These are phyloP conservation scores for Falco peregrinus DNA, from an alignment of 2,797 vertebrate genomes.

Conservation along the genomic window DNA sequence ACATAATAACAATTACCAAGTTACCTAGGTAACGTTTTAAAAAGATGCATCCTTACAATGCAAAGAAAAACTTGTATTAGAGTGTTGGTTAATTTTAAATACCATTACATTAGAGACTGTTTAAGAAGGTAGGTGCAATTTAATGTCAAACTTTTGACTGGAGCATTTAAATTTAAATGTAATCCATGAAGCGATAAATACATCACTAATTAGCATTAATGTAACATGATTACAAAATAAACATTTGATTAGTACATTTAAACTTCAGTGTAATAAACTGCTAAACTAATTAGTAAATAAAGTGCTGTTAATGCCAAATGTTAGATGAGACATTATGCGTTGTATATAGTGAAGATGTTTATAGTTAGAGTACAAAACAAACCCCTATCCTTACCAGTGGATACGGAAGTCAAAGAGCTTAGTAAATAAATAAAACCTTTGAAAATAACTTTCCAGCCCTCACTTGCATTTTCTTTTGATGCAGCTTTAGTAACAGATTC, in stretches of 20 bases:
- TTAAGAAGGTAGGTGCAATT: conserved; percentile 48
- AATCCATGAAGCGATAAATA: conserved; percentile 69
- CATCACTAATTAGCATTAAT: conserved; percentile 72
- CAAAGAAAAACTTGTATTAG: background rate
- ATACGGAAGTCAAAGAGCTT: background rate
- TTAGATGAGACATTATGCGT: conserved; percentile 12
- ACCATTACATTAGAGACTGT: background rate
- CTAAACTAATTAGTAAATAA: conserved; percentile 68
- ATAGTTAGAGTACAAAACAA: background rate
- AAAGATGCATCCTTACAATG: background rate
- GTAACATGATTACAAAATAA: conserved; percentile 73
- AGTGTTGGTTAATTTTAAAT: background rate
- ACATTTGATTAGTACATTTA: conserved; percentile 74
- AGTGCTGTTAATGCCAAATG: conserved; percentile 26
- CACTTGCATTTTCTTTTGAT: background rate
- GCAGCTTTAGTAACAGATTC: background rate
- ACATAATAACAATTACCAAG: background rate
- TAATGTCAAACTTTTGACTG: conserved; percentile 55
- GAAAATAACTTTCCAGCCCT: background rate
- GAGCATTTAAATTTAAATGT: conserved; percentile 67
- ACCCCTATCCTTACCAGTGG: background rate
- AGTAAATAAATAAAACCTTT: conserved; percentile 30
- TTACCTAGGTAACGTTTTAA: background rate
- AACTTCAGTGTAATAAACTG: conserved; percentile 66
- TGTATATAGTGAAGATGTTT: background rate